These are phyloP conservation scores for Archivesica marissinica DNA, from an alignment of 1,140 invertebrate genomes.

Conservation along the genomic window DNA sequence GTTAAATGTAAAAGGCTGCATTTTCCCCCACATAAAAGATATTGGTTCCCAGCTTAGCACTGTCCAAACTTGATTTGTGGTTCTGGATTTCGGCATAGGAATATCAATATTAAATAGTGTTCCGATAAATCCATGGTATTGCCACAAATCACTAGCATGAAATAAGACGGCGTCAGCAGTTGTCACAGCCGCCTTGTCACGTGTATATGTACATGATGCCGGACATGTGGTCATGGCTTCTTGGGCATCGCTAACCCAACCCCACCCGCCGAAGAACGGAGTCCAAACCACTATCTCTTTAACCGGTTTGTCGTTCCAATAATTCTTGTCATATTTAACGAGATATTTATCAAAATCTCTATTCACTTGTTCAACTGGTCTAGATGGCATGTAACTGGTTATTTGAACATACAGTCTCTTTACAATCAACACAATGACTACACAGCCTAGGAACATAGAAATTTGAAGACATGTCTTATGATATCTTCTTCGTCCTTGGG, in stretches of 20 bases:
- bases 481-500: not conserved
- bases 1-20: constrained; percentile 44
- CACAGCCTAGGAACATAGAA: constrained; percentile 2
- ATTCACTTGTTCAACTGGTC: constrained; percentile 42
- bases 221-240: constrained; percentile 11
- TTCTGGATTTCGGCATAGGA: constrained; percentile 27
- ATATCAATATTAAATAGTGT: constrained; percentile 27
- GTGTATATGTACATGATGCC: constrained; percentile 22
- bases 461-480: constrained; percentile 14
- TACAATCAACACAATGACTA: constrained; percentile 11
- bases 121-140: constrained; percentile 28
- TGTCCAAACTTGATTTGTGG: constrained; percentile 48
- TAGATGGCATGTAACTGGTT: constrained; percentile 13
- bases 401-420: constrained; percentile 8
- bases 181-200: constrained; percentile 27
- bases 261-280: constrained; percentile 46
- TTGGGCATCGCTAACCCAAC: constrained; percentile 34
- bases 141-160: constrained; percentile 55
- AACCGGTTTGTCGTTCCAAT: constrained; percentile 5
- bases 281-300: constrained; percentile 55
- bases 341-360: constrained; percentile 50
- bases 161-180: constrained; percentile 47
- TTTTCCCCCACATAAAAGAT: constrained; percentile 55
- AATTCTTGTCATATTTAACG: constrained; percentile 42
- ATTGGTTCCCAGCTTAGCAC: constrained; percentile 54